Percentiles rank a stretch among this genome's conserved stretches.
These are phyloP conservation scores for Fundulus diaphanus DNA, from an alignment of 2,797 vertebrate species.

Conservation along the genomic window DNA sequence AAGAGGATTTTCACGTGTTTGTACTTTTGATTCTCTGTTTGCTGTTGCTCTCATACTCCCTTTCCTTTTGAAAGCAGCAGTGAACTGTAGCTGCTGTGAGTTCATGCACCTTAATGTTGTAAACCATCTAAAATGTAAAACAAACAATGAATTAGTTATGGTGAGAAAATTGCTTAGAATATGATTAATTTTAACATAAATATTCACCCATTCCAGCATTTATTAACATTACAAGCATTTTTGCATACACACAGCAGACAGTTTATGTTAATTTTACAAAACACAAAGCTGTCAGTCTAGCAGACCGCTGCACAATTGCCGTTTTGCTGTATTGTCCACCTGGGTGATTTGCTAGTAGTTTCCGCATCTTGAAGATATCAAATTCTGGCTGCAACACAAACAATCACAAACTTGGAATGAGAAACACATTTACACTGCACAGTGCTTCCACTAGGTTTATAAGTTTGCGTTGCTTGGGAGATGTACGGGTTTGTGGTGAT, in stretches of 20 bases:
- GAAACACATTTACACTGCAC: slow-evolving; percentile 4
- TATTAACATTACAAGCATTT: slow-evolving; percentile 1
- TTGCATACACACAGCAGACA: slow-evolving; percentile 18
- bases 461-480: background rate
- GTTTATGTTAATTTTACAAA: slow-evolving; percentile 25
- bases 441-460: background rate
- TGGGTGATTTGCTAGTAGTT: slow-evolving; percentile 22
- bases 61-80: slow-evolving; percentile 41
- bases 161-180: background rate
- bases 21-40: slow-evolving; percentile 14
- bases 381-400: slow-evolving; percentile 16
- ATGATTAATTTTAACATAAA: slow-evolving; percentile 1
- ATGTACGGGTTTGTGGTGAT: background rate
- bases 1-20: background rate
- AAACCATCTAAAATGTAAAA: slow-evolving; percentile 17
- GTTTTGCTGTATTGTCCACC: slow-evolving; percentile 7
- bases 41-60: slow-evolving; percentile 20
- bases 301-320: background rate
- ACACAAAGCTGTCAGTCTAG: slow-evolving; percentile 26
- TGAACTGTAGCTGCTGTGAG: slow-evolving; percentile 20
- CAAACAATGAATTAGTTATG: slow-evolving; percentile 17
- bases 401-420: slow-evolving; percentile 11
- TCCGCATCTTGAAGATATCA: slow-evolving; percentile 31
- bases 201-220: slow-evolving; percentile 10
- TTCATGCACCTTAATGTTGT: slow-evolving; percentile 33